A percentile compares a stretch with the other conserved stretches of the same genome.
Evolutionary conservation across 2,888 invertebrate species (phyloP).

Genomic region (Arctia plantaginis): DNA sequence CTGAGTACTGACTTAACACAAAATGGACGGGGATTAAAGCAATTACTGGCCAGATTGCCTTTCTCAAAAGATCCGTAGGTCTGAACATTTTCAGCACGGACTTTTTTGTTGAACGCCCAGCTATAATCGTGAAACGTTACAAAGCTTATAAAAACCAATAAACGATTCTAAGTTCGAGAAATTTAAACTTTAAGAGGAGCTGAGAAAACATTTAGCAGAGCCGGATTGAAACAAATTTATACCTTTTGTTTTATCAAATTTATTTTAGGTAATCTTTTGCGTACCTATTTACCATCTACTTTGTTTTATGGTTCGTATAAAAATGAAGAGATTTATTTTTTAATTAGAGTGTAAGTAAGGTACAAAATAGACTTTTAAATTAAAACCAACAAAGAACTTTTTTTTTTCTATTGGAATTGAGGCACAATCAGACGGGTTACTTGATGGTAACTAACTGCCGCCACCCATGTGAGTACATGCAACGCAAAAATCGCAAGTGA

Average conservation of each 20-base stretch:
- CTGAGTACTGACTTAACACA: conserved; percentile 25
- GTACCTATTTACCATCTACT: not conserved
- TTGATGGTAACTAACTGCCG: too few relatives aligned
- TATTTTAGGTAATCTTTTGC: not conserved
- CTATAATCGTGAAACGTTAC: conserved; percentile 32
- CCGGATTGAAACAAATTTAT: conserved; percentile 11
- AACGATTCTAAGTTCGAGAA: conserved; percentile 18
- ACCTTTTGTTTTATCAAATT: conserved; percentile 4
- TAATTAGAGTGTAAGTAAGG: not conserved
- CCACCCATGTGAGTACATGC: too few relatives aligned
- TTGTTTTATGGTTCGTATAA: not conserved
- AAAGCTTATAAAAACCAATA: conserved; percentile 19
- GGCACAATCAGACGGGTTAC: too few relatives aligned
- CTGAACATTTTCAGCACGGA: conserved; percentile 18
- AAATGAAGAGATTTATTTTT: not conserved
- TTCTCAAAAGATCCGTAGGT: conserved; percentile 21
- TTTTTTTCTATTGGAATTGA: too few relatives aligned
- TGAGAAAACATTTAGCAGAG: conserved; percentile 7
- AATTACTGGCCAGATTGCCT: conserved; percentile 26
- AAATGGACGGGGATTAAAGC: conserved; percentile 17
- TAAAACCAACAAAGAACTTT: too few relatives aligned
- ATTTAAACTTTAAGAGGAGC: conserved; percentile 11
- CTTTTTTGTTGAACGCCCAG: conserved; percentile 25
- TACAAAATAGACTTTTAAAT: not conserved
- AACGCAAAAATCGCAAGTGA: too few relatives aligned